Conservation (phyloP, 2,113 vertebrate species). For the Pelobates fuscus region DNA sequence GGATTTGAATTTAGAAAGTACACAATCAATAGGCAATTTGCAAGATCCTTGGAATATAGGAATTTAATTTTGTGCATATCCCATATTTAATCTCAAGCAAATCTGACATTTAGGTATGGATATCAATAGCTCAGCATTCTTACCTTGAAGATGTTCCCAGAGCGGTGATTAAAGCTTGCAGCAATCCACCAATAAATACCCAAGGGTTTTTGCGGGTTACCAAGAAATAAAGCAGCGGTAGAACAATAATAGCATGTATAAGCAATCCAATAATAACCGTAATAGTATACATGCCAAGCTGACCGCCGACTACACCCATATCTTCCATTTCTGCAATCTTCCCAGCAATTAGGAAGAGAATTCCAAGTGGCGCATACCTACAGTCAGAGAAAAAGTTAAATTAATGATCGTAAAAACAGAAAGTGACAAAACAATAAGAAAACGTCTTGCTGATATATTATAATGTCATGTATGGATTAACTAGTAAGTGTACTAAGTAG, state of each 20-base stretch:
- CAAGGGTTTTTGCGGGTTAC: constrained; percentile 93
- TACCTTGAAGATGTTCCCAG: constrained; percentile 96
- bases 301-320: constrained; percentile 91
- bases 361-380: constrained; percentile 94
- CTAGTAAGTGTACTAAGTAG: no score
- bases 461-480: no score
- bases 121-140: not conserved
- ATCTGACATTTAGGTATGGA: no score
- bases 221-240: constrained; percentile 91
- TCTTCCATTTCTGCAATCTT: constrained; percentile 99
- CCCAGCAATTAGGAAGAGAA: constrained; percentile 94
- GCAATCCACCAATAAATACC: constrained; percentile 89
- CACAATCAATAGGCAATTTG: no score
- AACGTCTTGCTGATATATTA: not conserved
- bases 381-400: not conserved
- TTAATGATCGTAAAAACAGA: not conserved
- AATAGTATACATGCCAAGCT: constrained; percentile 95
- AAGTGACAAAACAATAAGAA: not conserved
- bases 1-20: no score
- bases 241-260: constrained; percentile 86
- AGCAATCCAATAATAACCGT: constrained; percentile 90
- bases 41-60: no score
- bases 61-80: no score
- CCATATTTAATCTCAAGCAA: no score
- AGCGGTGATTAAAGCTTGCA: constrained; percentile 92